Evolutionary conservation across 2,797 vertebrate species (phyloP), one percentile per base, ranked within the genome.

Genomic region (Distichodus sexfasciatus): DNA sequence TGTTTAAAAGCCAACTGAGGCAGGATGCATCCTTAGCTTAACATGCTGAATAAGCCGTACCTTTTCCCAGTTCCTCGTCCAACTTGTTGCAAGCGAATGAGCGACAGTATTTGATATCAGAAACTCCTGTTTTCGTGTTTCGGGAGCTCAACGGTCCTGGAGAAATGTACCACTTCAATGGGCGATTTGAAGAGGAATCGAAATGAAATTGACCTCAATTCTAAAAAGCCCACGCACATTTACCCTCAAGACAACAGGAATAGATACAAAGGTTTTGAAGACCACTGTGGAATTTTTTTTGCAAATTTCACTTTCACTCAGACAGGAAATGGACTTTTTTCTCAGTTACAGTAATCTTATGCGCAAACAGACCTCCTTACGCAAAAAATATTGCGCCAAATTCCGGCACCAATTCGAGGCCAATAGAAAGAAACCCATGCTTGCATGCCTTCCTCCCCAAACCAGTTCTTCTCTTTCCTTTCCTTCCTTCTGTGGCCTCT

Each of bases 281-380:
- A 73, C 66, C 60, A 69, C 69, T 70, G 57, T 51, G 73, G 74
- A 75, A 75, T 79, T 69, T 72, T 48, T 46, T 72, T 48, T 46
- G 47, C 51, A 64, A 10, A 67, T 80, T 66, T 76, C 66, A 61
- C 68, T 83, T 77, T 80, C 61, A 69, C 29, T 80, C 57, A 72
- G 36, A 59, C 63, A 80, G 66, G 77, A 76, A 79, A 29, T 41
- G 3, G 5, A 41, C 23, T 57, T 66, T 72, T 48, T 31, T 71
- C 51, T 70, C 43, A 70, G 53, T 82, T 79, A 76, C 74, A 71
- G 73, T 75, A 78, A 78, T 67, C 62, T 41, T 24, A 46, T 50
- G 58, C 21, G 40, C 60, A 64, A 41, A 17, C 29, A 29, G 77
- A 71, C 80, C 51, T 23, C 10, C 43, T 41, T 21, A 33, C 35